Evolutionary conservation across 2,888 invertebrate genomes (phyloP).

Genomic region (Brenthis ino): DNA sequence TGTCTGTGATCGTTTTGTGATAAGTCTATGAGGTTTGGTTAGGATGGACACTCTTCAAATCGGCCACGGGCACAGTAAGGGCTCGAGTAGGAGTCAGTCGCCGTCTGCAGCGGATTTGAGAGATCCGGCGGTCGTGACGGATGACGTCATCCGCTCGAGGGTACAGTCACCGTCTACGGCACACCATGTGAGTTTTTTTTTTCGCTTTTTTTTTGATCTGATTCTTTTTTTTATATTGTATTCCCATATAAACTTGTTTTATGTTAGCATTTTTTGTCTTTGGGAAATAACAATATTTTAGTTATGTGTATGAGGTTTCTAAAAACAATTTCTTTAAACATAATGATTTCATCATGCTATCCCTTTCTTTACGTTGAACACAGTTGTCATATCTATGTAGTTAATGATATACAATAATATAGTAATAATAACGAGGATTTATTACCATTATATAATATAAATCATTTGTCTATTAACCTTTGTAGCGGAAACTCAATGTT

Average conservation of each 20-base stretch:
- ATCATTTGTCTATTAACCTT: not conserved
- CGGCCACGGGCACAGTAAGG: constrained; percentile 79
- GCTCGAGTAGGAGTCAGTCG: constrained; percentile 84
- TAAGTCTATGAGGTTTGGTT: constrained; percentile 35
- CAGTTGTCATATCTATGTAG: no score
- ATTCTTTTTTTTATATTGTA: not conserved
- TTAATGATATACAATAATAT: no score
- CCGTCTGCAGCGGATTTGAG: constrained; percentile 78
- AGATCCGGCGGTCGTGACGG: constrained; percentile 69
- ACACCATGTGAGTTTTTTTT: constrained; percentile 62
- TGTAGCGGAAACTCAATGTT: constrained; percentile 32
- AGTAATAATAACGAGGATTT: no score
- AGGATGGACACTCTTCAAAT: constrained; percentile 74
- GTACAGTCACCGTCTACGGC: constrained; percentile 73
- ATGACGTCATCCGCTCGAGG: constrained; percentile 73
- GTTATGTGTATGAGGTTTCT: no score
- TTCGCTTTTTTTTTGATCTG: not conserved
- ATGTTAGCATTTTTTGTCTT: not conserved
- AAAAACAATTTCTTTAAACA: no score
- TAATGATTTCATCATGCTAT: no score
- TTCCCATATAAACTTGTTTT: not conserved
- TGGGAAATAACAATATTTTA: no score
- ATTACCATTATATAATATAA: no score
- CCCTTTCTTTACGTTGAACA: no score
- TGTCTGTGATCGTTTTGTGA: constrained; percentile 44